A percentile compares a stretch with the other conserved stretches of the same genome.
Conservation (phyloP, 2,113 vertebrate species). For the Gambusia affinis region DNA sequence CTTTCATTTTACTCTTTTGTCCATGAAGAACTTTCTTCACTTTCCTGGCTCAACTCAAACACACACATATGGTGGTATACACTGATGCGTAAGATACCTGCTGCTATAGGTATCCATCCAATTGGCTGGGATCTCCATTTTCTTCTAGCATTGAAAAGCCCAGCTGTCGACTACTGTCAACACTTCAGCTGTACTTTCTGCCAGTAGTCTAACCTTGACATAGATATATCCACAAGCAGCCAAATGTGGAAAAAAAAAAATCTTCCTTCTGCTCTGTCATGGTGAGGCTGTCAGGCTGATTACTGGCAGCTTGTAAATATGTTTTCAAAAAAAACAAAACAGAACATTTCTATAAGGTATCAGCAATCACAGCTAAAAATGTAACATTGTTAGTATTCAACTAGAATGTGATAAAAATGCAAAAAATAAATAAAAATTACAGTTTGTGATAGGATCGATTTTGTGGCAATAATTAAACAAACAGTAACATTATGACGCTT, state of each 20-base stretch:
- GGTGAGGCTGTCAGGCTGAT: no score
- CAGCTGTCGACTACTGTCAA: slow-evolving; percentile 48
- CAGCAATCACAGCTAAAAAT: slow-evolving; percentile 11
- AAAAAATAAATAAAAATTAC: background rate
- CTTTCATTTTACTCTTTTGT: slow-evolving; percentile 11
- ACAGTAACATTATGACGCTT: background rate
- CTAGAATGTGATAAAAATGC: slow-evolving; percentile 24
- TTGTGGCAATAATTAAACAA: background rate
- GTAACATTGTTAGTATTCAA: slow-evolving; percentile 12
- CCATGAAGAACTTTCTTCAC: background rate
- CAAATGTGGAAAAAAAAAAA: no score
- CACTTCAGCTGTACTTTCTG: slow-evolving; percentile 35
- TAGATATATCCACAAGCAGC: slow-evolving; percentile 1
- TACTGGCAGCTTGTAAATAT: no score
- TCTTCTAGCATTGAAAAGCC: slow-evolving; percentile 28
- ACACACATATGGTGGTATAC: slow-evolving; percentile 2
- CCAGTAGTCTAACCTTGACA: slow-evolving; percentile 22
- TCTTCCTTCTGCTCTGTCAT: no score
- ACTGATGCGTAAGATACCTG: slow-evolving; percentile 15
- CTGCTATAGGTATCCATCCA: slow-evolving; percentile 16
- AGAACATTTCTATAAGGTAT: background rate
- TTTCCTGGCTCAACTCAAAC: background rate
- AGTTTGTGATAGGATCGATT: slow-evolving; percentile 14
- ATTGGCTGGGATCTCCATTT: slow-evolving; percentile 18
- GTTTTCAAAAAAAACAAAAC: no score